Percentiles rank a stretch among this genome's conserved stretches.
Evolutionary conservation across 2,888 invertebrate genomes (phyloP).

Genomic region (Diachrysia chrysitis): DNA sequence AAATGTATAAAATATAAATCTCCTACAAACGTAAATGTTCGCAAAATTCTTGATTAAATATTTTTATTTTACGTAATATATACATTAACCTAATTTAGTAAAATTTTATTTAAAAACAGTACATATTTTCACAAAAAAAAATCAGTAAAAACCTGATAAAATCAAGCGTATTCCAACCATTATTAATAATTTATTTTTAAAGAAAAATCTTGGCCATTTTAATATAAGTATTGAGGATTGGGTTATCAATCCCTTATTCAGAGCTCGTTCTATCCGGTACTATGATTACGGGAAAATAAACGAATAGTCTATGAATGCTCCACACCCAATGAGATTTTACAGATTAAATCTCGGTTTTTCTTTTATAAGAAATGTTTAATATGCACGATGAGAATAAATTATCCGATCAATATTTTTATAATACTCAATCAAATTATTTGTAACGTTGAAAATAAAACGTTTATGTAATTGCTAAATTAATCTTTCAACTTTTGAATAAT

Average conservation of each 20-base stretch:
- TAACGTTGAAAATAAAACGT: background rate
- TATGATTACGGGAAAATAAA: conserved; percentile 54
- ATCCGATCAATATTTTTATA: background rate
- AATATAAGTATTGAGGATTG: conserved; percentile 28
- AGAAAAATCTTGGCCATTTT: background rate
- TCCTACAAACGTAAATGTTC: background rate
- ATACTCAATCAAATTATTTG: background rate
- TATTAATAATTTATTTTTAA: background rate
- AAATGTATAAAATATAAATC: conserved; percentile 16
- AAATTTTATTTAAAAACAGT: too few relatives aligned
- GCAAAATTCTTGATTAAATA: background rate
- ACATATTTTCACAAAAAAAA: too few relatives aligned
- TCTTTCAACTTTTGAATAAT: background rate
- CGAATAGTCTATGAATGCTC: conserved; percentile 66
- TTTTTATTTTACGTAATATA: too few relatives aligned
- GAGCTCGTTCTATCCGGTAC: conserved; percentile 26
- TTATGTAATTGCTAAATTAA: background rate
- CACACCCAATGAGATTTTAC: conserved; percentile 73
- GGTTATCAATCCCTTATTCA: conserved; percentile 47
- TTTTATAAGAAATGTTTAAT: conserved; percentile 4
- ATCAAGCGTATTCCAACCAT: background rate
- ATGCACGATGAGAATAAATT: background rate
- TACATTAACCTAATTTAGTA: too few relatives aligned
- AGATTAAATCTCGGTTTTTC: conserved; percentile 68
- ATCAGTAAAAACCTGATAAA: too few relatives aligned